Evolutionary conservation across 2,113 vertebrate genomes (phyloP).

Genomic region (Bujurquina vittata): DNA sequence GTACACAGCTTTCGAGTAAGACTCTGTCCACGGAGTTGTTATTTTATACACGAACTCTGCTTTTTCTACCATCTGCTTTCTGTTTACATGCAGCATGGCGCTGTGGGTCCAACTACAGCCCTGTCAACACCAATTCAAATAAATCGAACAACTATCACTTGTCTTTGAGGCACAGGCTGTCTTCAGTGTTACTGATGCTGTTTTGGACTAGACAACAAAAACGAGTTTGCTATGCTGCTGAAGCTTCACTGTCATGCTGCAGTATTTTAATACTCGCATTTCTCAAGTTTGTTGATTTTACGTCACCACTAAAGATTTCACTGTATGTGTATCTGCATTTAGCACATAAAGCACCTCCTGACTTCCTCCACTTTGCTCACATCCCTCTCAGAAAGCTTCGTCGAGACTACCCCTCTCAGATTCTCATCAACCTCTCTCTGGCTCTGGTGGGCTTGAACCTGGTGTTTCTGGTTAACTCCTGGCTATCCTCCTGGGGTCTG

Average conservation of each 20-base stretch:
- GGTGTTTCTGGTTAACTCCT: slow-evolving; percentile 86
- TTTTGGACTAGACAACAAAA: background rate
- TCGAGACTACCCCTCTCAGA: slow-evolving; percentile 89
- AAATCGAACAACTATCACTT: background rate
- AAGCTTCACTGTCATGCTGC: background rate
- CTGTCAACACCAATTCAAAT: background rate
- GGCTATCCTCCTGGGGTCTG: slow-evolving; percentile 82
- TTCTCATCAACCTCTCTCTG: slow-evolving; percentile 88
- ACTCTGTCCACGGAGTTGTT: slow-evolving; percentile 1
- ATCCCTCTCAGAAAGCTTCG: slow-evolving; percentile 81
- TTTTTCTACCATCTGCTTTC: background rate
- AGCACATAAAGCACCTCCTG: background rate
- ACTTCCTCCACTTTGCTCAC: background rate
- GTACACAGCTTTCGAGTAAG: slow-evolving; percentile 88
- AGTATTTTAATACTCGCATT: background rate
- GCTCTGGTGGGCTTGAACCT: slow-evolving; percentile 88
- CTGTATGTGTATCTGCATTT: background rate
- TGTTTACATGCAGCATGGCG: slow-evolving; percentile 5
- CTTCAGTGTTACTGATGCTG: background rate
- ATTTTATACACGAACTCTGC: background rate
- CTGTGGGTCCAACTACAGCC: background rate
- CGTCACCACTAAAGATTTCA: background rate
- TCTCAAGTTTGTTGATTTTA: background rate
- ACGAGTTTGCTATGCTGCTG: background rate
- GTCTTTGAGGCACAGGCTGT: background rate